A percentile compares a stretch with the other conserved stretches of the same genome.
These are phyloP conservation scores for Caracal caracal DNA, from an alignment of 2,113 vertebrate genomes.

Conservation along the genomic window DNA sequence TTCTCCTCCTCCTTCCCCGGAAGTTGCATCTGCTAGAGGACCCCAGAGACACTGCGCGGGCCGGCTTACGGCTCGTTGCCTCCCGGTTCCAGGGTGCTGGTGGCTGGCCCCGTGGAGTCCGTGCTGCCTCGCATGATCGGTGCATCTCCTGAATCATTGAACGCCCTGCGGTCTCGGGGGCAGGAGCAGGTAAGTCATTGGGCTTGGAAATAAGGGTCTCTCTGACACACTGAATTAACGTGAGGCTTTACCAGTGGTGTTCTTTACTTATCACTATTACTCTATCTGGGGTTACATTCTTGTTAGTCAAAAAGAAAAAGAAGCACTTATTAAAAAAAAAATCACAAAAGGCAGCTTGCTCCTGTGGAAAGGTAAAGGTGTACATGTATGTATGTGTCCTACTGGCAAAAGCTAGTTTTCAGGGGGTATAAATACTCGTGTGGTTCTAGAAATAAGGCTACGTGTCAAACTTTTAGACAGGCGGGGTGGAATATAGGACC, in stretches of 20 bases:
- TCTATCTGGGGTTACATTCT: constrained; percentile 71
- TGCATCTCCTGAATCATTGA: not conserved
- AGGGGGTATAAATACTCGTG: constrained; percentile 26
- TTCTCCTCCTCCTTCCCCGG: too few relatives aligned
- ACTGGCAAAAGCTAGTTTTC: constrained; percentile 59
- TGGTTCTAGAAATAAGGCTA: constrained; percentile 23
- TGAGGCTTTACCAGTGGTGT: not conserved
- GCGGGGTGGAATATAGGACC: constrained; percentile 85
- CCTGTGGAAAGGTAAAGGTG: constrained; percentile 38
- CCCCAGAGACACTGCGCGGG: not conserved
- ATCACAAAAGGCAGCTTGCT: constrained; percentile 29
- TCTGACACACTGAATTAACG: not conserved
- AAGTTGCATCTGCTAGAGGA: not conserved
- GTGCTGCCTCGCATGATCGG: accelerated
- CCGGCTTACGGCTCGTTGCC: too few relatives aligned
- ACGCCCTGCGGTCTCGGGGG: not conserved
- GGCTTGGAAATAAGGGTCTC: not conserved
- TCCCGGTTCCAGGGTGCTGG: not conserved
- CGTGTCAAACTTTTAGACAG: constrained; percentile 60
- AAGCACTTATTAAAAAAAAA: constrained; percentile 60
- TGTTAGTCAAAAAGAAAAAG: constrained; percentile 73
- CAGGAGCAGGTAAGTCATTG: not conserved
- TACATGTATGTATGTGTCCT: constrained; percentile 48
- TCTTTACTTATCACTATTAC: constrained; percentile 18
- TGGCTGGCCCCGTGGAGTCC: not conserved